phyloP scores from a whole-genome alignment of 2,113 vertebrate genomes.

The Hippopotamus amphibius region DNA sequence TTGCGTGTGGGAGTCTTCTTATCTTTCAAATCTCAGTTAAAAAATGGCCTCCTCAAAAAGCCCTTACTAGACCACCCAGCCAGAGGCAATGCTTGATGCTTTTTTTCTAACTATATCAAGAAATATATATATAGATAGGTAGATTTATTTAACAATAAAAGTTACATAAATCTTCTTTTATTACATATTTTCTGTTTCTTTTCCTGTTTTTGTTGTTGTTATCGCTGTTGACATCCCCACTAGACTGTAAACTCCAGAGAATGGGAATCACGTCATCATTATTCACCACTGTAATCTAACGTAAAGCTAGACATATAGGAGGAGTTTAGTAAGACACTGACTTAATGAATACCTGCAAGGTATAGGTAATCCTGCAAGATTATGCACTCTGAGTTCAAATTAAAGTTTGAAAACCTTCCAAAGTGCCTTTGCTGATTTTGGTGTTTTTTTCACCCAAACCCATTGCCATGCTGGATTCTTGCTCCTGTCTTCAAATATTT shows the following conservation, averaged over 20 bases:
- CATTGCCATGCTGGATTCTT: background rate
- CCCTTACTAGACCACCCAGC: background rate
- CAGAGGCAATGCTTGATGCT: background rate
- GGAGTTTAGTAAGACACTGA: background rate
- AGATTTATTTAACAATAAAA: background rate
- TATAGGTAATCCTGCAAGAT: background rate
- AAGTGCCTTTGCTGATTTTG: background rate
- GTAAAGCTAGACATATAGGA: background rate
- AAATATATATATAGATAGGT: background rate
- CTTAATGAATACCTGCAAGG: background rate
- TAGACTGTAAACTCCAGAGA: background rate
- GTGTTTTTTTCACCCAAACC: background rate
- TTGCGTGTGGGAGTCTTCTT: background rate
- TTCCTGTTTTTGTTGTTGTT: background rate
- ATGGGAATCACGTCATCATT: background rate
- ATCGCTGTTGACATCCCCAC: background rate
- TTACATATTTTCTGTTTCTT: background rate
- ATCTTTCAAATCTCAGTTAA: background rate
- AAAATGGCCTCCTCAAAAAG: background rate
- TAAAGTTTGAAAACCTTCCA: background rate
- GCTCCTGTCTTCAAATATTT: background rate
- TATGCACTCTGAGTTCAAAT: background rate
- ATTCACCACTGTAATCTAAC: background rate
- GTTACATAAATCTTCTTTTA: background rate
- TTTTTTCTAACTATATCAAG: conserved; percentile 2